phyloP scores from a whole-genome alignment of 1,140 invertebrate species.

The Pseudachorutes palmiensis region DNA sequence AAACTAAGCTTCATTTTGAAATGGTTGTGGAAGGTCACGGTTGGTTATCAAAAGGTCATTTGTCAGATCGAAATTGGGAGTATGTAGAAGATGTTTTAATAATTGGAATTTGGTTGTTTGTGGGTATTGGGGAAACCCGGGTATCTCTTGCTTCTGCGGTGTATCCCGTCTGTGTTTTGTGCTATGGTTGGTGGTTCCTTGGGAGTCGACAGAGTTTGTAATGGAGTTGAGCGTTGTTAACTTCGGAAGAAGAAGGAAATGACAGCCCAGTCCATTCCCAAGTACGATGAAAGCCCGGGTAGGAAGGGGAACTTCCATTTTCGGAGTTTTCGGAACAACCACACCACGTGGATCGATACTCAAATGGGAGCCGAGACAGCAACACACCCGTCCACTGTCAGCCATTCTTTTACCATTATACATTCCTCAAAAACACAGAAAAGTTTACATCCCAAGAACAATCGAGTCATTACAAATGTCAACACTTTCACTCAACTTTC shows the following conservation, averaged over 20 bases:
- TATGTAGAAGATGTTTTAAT: too few relatives aligned
- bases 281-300: not conserved
- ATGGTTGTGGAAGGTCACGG: too few relatives aligned
- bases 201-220: not conserved
- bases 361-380: not conserved
- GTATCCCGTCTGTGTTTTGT: not conserved
- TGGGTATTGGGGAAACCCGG: too few relatives aligned
- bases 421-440: not conserved
- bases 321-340: not conserved
- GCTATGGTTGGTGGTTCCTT: not conserved
- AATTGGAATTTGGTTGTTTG: too few relatives aligned
- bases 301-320: not conserved
- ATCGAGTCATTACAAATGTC: too few relatives aligned
- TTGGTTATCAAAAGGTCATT: too few relatives aligned
- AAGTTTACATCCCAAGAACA: not conserved
- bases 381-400: not conserved
- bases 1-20: too few relatives aligned
- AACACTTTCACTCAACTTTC: too few relatives aligned
- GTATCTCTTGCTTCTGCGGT: too few relatives aligned
- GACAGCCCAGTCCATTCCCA: not conserved
- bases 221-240: not conserved
- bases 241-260: not conserved
- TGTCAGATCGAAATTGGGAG: too few relatives aligned
- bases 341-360: not conserved
- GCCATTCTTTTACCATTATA: too few relatives aligned